Base-by-base conservation (phyloP, 2,888 invertebrate species). In the Mongoloraphidia duomilia region DNA sequence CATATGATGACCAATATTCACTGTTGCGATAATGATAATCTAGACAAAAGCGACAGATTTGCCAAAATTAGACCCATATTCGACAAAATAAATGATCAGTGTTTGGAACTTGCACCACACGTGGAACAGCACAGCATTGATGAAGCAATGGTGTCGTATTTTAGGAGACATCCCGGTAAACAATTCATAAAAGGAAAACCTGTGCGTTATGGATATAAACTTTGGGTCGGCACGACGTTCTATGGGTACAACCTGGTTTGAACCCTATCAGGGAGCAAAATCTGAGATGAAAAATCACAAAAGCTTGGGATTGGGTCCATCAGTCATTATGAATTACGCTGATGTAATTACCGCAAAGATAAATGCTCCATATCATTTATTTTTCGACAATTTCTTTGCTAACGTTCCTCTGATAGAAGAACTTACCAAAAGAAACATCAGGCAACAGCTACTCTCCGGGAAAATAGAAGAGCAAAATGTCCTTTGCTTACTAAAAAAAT, bases 31-130 rank as follows among this genome's bases (percentile, higher is more conserved):
- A 52, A 52, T 45, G 9, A 37, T 6, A 39, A 50, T 37, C 14
- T 47, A 33, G 41, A 48, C 26, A 47, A 44, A 39, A 37, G 36
- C 13, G 50, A 50, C 13, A 50, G 50, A 50, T 47, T 50, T 44
- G 44, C 33, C 34, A 50, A 50, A 42, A 34, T 50, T 9, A 17
- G 45, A 12, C 47, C 52, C 3, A n/a, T 48, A 8, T 36, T 47
- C 3, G 12, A 47, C 13, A 41, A 12, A 4, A 13, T 50, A 26
- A 52, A 50, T 41, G 11, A 26, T 41, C 44, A 41, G 8, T 51
- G 46, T 49, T 10, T 6, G n/a, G 37, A 44, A 17, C 44, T 13
- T 3, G 43, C 43, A 36, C 26, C 44, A 12, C 44, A 38, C 39
- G 8, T n/a, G 11, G 2, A 36, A 12, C 11, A 49, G 5, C 14